A percentile compares a stretch with the other conserved stretches of the same genome.
Evolutionary conservation across 2,888 invertebrate genomes (phyloP).

Genomic region (Lepeophtheirus nordmannii): DNA sequence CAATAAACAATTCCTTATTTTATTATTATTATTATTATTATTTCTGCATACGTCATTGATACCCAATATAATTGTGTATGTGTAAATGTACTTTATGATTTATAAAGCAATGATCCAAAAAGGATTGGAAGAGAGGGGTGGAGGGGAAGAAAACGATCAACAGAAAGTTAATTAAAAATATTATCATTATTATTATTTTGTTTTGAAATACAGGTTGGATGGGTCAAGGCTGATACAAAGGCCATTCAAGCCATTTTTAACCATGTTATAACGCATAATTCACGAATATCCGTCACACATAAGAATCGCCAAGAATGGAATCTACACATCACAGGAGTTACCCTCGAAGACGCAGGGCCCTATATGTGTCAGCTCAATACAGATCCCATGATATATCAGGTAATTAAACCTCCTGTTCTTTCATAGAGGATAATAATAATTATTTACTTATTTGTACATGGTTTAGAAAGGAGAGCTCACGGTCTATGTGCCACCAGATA

Average conservation of each 20-base stretch:
- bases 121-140: too few relatives aligned
- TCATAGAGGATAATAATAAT: neutral
- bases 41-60: too few relatives aligned
- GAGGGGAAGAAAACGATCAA: too few relatives aligned
- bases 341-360: conserved; percentile 72
- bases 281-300: conserved; percentile 65
- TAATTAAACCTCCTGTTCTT: conserved; percentile 33
- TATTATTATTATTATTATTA: too few relatives aligned
- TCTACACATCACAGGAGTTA: conserved; percentile 69
- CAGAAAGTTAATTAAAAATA: too few relatives aligned
- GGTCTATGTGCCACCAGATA: conserved; percentile 80
- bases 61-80: too few relatives aligned
- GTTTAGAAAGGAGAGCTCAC: conserved; percentile 65
- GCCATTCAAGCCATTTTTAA: conserved; percentile 83
- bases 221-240: conserved; percentile 83
- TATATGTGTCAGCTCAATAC: conserved; percentile 92
- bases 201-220: conserved; percentile 45
- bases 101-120: too few relatives aligned
- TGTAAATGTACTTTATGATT: too few relatives aligned
- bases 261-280: conserved; percentile 79
- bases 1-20: too few relatives aligned
- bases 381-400: conserved; percentile 85
- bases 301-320: conserved; percentile 75
- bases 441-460: conserved; percentile 3
- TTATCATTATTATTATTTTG: too few relatives aligned